These are phyloP conservation scores for Petrolisthes manimaculis DNA, from an alignment of 2,888 invertebrate genomes.

Conservation along the genomic window DNA sequence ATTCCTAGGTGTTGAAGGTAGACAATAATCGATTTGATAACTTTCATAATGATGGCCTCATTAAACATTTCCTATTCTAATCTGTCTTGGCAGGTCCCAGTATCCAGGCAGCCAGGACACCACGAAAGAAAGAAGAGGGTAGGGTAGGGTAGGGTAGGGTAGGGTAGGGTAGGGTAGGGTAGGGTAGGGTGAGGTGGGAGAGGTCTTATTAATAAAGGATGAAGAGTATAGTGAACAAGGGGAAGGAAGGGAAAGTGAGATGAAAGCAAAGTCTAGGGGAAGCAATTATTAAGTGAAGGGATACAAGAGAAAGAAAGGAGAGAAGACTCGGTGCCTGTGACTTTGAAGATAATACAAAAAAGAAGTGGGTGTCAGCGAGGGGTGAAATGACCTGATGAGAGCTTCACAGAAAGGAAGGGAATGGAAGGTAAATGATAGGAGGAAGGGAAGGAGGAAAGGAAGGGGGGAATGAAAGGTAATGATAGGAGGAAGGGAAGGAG, in stretches of 20 bases:
- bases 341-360: not conserved
- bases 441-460: not conserved
- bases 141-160: not conserved
- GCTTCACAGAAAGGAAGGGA: not conserved
- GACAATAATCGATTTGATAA: too few species aligned
- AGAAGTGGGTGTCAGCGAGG: not conserved
- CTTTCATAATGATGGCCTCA: too few species aligned
- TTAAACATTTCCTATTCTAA: too few species aligned
- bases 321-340: too few species aligned
- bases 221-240: not conserved
- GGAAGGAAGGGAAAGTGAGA: not conserved
- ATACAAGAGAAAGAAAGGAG: not conserved
- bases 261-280: not conserved
- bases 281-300: not conserved
- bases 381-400: not conserved
- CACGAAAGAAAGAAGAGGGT: not conserved
- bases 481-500: not conserved
- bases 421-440: not conserved
- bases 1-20: too few species aligned
- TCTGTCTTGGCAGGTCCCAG: too few species aligned
- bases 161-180: not conserved
- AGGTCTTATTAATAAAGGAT: not conserved
- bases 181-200: slow-evolving; percentile 2
- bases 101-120: not conserved
- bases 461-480: not conserved